Evolutionary conservation across 2,797 vertebrate genomes (phyloP), one percentile per base, ranked within the genome.

Genomic region (Lithobates sylvaticus): DNA sequence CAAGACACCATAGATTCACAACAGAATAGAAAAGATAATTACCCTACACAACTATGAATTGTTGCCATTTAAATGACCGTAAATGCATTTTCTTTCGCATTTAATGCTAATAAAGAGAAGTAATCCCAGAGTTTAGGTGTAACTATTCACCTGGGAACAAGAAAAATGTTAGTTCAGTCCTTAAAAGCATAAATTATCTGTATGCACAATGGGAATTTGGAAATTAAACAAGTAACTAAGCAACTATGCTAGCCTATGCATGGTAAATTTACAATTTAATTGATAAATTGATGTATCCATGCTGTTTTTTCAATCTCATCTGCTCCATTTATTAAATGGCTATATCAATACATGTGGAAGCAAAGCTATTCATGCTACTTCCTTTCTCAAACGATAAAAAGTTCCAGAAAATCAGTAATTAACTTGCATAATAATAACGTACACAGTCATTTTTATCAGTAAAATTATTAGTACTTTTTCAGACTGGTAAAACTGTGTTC

Each of bases 61-160:
- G 54, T 61, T 50, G 36, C 29, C 58, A 26, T 26, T 44, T 26
- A 0, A 36, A 32, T 47, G n/a, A n/a, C n/a, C n/a, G n/a, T 23
- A 61, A 76, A 76, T 32, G 27, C 47, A 26, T 29, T 36, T 76
- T 58, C 13, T 15, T 21, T 39, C 12, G 21, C 42, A 74, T 3
- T 47, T 74, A 21, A 34, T 76, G 74, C 9, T 76, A 76, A 76
- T 76, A 61, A 16, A 64, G 32, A 15, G 61, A 58, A 36, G 12
- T n/a, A 21, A 13, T 3, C 1, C 29, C 3, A 13, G 34, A 50
- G 16, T 61, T 54, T 61, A 18, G 6, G 32, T 21, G 34, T 34
- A 76, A 23, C 29, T 36, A 21, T 21, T 23, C 18, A 64, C 32
- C 29, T n/a, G 54, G 34, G 29, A 36, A 76, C 10, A 61, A 9